phyloP scores from a whole-genome alignment of 1,140 invertebrate species.

The Dolichoris vasculosae region DNA sequence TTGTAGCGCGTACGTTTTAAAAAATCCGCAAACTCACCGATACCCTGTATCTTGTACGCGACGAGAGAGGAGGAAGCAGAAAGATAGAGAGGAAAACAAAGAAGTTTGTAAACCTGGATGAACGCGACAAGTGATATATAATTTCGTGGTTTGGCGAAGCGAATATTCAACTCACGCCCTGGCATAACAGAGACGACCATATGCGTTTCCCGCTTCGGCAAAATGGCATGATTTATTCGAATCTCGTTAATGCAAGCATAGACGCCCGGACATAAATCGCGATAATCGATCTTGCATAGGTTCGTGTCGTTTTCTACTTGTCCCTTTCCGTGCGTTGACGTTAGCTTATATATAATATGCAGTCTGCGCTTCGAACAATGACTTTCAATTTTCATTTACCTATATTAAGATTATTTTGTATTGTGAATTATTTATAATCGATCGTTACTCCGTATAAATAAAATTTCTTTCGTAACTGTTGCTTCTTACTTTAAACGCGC shows the following conservation, averaged over 20 bases:
- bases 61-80: constrained; percentile 11
- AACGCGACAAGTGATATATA: constrained; percentile 39
- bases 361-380: no score
- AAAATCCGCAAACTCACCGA: no score
- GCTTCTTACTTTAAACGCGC: no score
- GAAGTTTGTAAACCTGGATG: background rate
- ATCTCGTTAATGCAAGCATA: constrained; percentile 57
- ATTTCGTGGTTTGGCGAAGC: constrained; percentile 53
- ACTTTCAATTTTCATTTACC: no score
- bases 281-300: constrained; percentile 39
- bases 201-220: constrained; percentile 14
- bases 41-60: no score
- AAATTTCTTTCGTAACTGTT: no score
- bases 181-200: background rate
- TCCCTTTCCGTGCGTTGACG: background rate
- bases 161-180: constrained; percentile 46
- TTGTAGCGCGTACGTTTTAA: no score
- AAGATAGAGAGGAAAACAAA: background rate
- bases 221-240: constrained; percentile 59
- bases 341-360: no score
- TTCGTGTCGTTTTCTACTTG: constrained; percentile 2
- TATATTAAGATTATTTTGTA: background rate
- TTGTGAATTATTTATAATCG: background rate
- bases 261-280: constrained; percentile 43
- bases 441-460: background rate